These are phyloP conservation scores for Morpho achilles DNA, from an alignment of 2,888 invertebrate genomes.

Conservation along the genomic window DNA sequence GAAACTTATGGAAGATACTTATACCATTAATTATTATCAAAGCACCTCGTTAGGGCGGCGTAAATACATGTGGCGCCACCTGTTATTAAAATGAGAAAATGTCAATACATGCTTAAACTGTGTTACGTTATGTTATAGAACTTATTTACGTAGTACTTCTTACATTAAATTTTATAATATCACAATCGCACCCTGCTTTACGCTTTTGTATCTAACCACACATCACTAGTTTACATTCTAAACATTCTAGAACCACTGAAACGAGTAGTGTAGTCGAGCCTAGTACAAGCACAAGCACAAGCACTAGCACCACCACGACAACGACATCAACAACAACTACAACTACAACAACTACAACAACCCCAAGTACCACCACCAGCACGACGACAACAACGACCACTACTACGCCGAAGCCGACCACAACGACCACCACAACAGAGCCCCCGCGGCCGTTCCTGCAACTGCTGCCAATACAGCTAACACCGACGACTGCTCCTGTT, in stretches of 20 bases:
- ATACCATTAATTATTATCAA: too few relatives aligned
- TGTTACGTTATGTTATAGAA: too few relatives aligned
- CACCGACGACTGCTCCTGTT: constrained; percentile 39
- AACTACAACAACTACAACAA: constrained; percentile 51
- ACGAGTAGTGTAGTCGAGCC: constrained; percentile 48
- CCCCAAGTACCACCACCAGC: constrained; percentile 61
- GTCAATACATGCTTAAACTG: too few relatives aligned
- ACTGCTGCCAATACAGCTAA: constrained; percentile 61
- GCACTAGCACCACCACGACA: constrained; percentile 38
- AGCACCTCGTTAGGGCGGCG: too few relatives aligned
- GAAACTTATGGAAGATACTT: too few relatives aligned
- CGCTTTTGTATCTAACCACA: constrained; percentile 21
- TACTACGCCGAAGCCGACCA: constrained; percentile 44
- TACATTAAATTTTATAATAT: background rate
- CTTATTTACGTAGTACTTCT: too few relatives aligned
- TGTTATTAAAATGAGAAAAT: too few relatives aligned
- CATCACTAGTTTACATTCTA: constrained; percentile 18
- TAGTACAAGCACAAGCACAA: constrained; percentile 46
- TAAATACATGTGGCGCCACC: too few relatives aligned
- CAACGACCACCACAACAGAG: constrained; percentile 44
- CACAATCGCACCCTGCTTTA: constrained; percentile 8
- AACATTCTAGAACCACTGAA: constrained; percentile 39
- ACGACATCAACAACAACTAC: constrained; percentile 49
- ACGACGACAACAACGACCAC: constrained; percentile 57
- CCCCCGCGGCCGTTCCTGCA: constrained; percentile 61